A percentile compares a stretch with the other conserved stretches of the same genome.
These are phyloP conservation scores for Epistrophella euchroma DNA, from an alignment of 2,888 invertebrate species.

Conservation along the genomic window DNA sequence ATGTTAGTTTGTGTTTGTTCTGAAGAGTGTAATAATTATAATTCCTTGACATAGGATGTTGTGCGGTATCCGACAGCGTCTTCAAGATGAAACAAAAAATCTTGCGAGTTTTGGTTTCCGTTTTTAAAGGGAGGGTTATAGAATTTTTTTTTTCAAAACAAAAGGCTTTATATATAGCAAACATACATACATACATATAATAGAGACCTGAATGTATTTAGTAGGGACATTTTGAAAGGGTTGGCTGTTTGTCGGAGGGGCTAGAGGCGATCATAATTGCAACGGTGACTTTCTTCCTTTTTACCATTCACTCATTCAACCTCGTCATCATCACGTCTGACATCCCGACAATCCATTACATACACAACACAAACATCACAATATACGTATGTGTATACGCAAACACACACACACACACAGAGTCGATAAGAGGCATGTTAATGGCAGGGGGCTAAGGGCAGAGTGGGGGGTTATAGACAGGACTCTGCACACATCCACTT, in stretches of 20 bases:
- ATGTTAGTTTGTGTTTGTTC: constrained; percentile 64
- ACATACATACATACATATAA: too few relatives aligned
- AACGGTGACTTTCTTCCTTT: constrained; percentile 74
- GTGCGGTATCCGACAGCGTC: constrained; percentile 73
- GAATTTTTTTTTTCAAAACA: constrained; percentile 44
- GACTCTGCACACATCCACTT: constrained; percentile 74
- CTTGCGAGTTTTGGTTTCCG: constrained; percentile 61
- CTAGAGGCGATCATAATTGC: constrained; percentile 71
- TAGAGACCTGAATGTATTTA: constrained; percentile 12
- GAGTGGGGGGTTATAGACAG: constrained; percentile 44
- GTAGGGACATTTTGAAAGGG: constrained; percentile 59
- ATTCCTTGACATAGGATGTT: constrained; percentile 73
- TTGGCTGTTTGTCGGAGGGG: constrained; percentile 59
- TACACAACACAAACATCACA: constrained; percentile 33
- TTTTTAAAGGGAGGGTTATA: constrained; percentile 42
- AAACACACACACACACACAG: not conserved
- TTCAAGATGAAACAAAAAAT: constrained; percentile 64
- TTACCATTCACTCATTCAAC: constrained; percentile 71
- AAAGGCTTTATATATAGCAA: constrained; percentile 44
- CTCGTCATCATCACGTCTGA: constrained; percentile 74
- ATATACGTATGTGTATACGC: not conserved
- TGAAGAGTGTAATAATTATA: constrained; percentile 75
- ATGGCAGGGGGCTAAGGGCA: not conserved
- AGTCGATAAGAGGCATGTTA: not conserved
- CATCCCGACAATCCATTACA: constrained; percentile 69